Evolutionary conservation across 2,888 invertebrate species (phyloP), one percentile per base, ranked within the genome.

Genomic region (Ceramica pisi): DNA sequence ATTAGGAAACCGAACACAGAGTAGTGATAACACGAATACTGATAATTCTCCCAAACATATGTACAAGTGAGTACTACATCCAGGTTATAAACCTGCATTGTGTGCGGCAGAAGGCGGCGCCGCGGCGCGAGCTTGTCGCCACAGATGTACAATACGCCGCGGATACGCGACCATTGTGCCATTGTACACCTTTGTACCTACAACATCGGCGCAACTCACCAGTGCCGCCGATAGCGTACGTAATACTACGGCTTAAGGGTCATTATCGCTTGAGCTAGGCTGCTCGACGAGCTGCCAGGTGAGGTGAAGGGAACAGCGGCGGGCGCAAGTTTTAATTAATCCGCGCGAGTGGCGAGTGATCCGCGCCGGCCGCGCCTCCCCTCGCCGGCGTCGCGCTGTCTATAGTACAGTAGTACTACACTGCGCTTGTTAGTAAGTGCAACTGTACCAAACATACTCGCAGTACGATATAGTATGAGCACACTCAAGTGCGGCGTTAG

Each of bases 281-380:
- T 16, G 31, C 19, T 23, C 9, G 9, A 8, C 21, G 14, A 16
- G 31, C 26, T 48, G 53, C 53, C 51, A 65, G 41, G 53, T 61
- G 53, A 63, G 51, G 65, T 72, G 55, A 71, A 76, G 56, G 80
- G 80, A 67, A 81, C 79, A 77, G 75, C 76, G 71, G 67, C 56
- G 66, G 57, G 80, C 62, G 61, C 83, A 85, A 85, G 80, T 85
- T 85, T 85, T 85, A 85, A 85, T 85, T 80, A 85, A 83, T 81
- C 85, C 76, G 71, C 78, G 75, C 60, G 75, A 78, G 71, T 71
- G 77, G 69, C 67, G 71, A 67, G 61, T 66, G 74, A 57, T 61
- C 35, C 55, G 44, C 57, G 21, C 50, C 62, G 38, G 31, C 31
- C 71, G 23, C 51, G 50, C 26, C 31, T 38, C 63, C 38, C 50